Conservation (phyloP, 2,113 vertebrate genomes). For the Aspiorhynchus laticeps region DNA sequence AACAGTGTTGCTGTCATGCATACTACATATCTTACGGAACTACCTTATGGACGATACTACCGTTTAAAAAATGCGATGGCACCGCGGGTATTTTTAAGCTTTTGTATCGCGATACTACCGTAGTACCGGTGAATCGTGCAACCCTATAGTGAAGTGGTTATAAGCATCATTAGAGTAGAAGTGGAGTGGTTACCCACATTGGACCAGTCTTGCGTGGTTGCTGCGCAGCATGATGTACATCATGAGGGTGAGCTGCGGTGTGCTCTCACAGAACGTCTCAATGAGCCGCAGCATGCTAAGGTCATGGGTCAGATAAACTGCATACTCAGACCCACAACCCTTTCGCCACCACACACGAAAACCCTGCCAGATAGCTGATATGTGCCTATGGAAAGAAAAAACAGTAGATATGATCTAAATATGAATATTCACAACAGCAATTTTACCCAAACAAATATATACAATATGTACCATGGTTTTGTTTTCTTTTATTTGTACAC, state of each 20-base stretch:
- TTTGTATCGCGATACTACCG: too few species aligned
- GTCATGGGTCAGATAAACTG: conserved; percentile 87
- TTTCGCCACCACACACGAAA: conserved; percentile 79
- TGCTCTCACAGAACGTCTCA: conserved; percentile 91
- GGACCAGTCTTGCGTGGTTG: conserved; percentile 76
- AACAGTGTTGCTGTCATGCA: too few species aligned
- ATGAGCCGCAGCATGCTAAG: conserved; percentile 95
- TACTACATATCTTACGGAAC: too few species aligned
- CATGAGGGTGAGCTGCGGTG: conserved; percentile 90
- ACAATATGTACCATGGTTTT: too few species aligned
- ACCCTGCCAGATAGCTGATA: conserved; percentile 80
- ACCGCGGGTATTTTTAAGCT: too few species aligned
- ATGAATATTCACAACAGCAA: not conserved
- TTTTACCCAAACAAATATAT: too few species aligned
- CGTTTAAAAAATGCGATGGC: too few species aligned
- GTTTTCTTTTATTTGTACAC: not conserved
- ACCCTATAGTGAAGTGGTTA: not conserved
- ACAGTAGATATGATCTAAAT: not conserved
- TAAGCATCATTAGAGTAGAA: not conserved
- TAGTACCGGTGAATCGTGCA: too few species aligned
- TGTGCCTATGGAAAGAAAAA: conserved; percentile 73
- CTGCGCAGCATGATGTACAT: conserved; percentile 80
- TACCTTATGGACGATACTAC: too few species aligned
- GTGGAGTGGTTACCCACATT: conserved; percentile 80
- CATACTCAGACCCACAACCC: conserved; percentile 72